A percentile compares a stretch with the other conserved stretches of the same genome.
Evolutionary conservation across 1,140 invertebrate species (phyloP).

Genomic region (Penaeus vannamei): DNA sequence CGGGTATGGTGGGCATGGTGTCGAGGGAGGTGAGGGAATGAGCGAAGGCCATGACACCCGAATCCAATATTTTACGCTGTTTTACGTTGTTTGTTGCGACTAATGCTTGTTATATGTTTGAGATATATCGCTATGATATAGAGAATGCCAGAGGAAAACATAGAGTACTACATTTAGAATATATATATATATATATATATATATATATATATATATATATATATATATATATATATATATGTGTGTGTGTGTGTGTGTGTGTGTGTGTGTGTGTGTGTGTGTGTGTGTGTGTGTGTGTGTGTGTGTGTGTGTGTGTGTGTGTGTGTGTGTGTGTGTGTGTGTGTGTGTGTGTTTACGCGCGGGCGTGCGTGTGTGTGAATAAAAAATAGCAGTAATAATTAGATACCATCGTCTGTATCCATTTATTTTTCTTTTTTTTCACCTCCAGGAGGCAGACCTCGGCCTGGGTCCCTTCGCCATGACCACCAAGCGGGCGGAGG

Average conservation of each 20-base stretch:
- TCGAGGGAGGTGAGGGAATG: not conserved
- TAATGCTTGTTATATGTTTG: too few species aligned
- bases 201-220: slow-evolving; percentile 16
- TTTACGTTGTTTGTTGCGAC: too few species aligned
- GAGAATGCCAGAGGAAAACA: too few species aligned
- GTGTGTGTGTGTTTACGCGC: slow-evolving; percentile 1
- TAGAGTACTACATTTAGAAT: not conserved
- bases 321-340: slow-evolving; percentile 1
- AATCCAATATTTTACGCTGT: too few species aligned
- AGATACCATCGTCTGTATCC: too few species aligned
- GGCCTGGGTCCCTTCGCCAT: slow-evolving; percentile 26
- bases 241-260: slow-evolving; percentile 9
- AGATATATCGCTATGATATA: too few species aligned
- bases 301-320: slow-evolving; percentile 11
- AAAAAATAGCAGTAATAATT: slow-evolving; percentile 7
- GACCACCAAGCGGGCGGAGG: not conserved
- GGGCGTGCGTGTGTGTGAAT: not conserved
- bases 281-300: slow-evolving; percentile 11
- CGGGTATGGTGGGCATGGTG: slow-evolving; percentile 39
- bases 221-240: slow-evolving; percentile 6
- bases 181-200: not conserved
- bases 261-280: slow-evolving; percentile 11
- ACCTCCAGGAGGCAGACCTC: slow-evolving; percentile 30
- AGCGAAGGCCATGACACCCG: not conserved
- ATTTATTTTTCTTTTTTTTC: not conserved